Conservation (phyloP, 2,888 invertebrate species). For the Drosophila cognata region DNA sequence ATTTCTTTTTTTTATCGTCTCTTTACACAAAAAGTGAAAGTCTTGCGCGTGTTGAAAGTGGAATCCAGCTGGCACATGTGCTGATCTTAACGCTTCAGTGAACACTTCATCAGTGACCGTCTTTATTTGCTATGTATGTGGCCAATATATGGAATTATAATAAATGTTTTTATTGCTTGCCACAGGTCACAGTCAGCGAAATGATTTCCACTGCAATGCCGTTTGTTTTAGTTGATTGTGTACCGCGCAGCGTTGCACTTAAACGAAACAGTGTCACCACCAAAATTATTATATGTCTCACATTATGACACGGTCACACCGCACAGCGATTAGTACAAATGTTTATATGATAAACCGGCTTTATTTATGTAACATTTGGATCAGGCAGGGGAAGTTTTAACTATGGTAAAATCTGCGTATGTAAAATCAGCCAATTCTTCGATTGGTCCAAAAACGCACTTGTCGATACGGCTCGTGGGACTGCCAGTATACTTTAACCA, state of each 20-base stretch:
- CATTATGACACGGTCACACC: slow-evolving; percentile 36
- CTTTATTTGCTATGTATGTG: slow-evolving; percentile 1
- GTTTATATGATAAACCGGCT: slow-evolving; percentile 2
- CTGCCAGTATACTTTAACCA: slow-evolving; percentile 89
- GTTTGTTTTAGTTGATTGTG: slow-evolving; percentile 58
- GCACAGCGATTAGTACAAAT: neutral
- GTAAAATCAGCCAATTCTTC: slow-evolving; percentile 86
- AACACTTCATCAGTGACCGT: slow-evolving; percentile 17
- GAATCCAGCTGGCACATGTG: slow-evolving; percentile 24
- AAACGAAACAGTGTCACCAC: slow-evolving; percentile 35
- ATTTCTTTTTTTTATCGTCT: slow-evolving; percentile 54
- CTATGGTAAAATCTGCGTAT: slow-evolving; percentile 86
- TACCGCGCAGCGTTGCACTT: slow-evolving; percentile 53
- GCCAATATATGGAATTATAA: slow-evolving; percentile 22
- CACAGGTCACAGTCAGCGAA: slow-evolving; percentile 47
- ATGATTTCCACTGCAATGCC: slow-evolving; percentile 53
- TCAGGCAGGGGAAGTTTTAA: slow-evolving; percentile 48
- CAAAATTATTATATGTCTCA: neutral
- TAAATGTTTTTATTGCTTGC: slow-evolving; percentile 37
- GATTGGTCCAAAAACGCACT: slow-evolving; percentile 89
- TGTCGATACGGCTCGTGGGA: slow-evolving; percentile 90
- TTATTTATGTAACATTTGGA: slow-evolving; percentile 6
- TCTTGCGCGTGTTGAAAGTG: slow-evolving; percentile 45
- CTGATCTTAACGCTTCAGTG: slow-evolving; percentile 9
- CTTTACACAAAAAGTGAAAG: slow-evolving; percentile 70